These are phyloP conservation scores for Tauraco erythrolophus DNA, from an alignment of 2,113 vertebrate species.

Conservation along the genomic window DNA sequence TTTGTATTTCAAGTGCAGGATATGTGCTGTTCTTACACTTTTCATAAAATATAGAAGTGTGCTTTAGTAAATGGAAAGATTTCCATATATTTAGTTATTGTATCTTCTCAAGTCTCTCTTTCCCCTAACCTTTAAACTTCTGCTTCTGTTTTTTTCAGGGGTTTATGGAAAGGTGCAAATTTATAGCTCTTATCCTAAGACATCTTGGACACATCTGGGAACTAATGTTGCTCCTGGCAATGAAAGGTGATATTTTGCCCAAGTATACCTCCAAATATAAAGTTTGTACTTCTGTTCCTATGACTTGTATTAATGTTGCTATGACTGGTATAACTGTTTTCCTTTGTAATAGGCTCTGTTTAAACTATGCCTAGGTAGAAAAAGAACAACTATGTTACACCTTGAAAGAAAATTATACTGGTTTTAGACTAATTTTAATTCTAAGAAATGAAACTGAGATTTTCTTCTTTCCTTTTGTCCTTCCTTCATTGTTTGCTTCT, in stretches of 20 bases:
- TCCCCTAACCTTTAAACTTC: neutral
- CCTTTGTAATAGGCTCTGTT: neutral
- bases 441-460: neutral
- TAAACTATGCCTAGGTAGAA: neutral
- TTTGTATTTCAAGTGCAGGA: neutral
- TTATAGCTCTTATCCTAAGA: conserved; percentile 71
- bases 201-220: conserved; percentile 75
- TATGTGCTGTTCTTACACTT: neutral
- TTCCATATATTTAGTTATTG: neutral
- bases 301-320: neutral
- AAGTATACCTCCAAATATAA: neutral
- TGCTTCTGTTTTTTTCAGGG: conserved; percentile 57
- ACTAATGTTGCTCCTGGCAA: conserved; percentile 72
- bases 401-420: neutral
- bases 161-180: conserved; percentile 78
- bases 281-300: neutral
- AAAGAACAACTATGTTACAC: neutral
- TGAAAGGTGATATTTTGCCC: conserved; percentile 71
- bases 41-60: neutral
- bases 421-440: neutral
- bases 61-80: neutral
- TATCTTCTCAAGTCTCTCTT: neutral
- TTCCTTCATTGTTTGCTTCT: too few relatives aligned
- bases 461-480: neutral
- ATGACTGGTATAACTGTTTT: neutral